Base-by-base conservation (phyloP, 2,797 vertebrate genomes). In the Lutra lutra region DNA sequence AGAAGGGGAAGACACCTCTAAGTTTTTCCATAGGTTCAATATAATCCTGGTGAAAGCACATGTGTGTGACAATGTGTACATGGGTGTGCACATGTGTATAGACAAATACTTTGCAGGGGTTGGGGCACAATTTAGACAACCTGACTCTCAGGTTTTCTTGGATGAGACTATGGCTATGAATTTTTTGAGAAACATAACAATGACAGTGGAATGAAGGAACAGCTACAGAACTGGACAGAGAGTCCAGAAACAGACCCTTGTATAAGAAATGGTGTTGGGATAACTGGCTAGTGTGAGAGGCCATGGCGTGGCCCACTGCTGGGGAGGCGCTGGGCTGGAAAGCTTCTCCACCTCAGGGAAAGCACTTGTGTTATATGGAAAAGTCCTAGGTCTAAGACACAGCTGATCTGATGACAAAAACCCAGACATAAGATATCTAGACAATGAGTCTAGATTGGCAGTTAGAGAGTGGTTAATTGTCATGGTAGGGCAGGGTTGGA, bases 101-200 rank as follows among this genome's bases (percentile, higher is more conserved):
- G n/a, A 77, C 29, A 21, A 40, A 66, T 27, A 27, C 3, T 82
- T 85, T 18, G 1, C 27, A 93, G 43, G 64, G 23, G 10, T 23
- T 40, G n/a, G 46, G 20, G 29, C 32, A 72, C 46, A 80, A 5
- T 73, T 70, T 70, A 35, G 43, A 93, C 15, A 46, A 51, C 17
- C 51, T 64, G 60, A 78, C 82, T 93, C 86, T 94, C 68, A 72
- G 72, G n/a, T 89, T 77, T 90, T 96, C 82, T 75, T 78, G 32
- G 40, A 66, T 77, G 21, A 82, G 15, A 92, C 5, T 18, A 66
- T 6, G 95, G 29, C 40, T 46, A 40, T 89, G 11, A 35, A 23
- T 2, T 58, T 92, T 86, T 89, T 86, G 35, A 75, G 83, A 89
- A 95, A 54, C 43, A 84, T 68, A 84, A 62, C 32, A 62, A 13